Evolutionary conservation across 1,140 invertebrate genomes (phyloP).

Genomic region (Procambarus clarkii): DNA sequence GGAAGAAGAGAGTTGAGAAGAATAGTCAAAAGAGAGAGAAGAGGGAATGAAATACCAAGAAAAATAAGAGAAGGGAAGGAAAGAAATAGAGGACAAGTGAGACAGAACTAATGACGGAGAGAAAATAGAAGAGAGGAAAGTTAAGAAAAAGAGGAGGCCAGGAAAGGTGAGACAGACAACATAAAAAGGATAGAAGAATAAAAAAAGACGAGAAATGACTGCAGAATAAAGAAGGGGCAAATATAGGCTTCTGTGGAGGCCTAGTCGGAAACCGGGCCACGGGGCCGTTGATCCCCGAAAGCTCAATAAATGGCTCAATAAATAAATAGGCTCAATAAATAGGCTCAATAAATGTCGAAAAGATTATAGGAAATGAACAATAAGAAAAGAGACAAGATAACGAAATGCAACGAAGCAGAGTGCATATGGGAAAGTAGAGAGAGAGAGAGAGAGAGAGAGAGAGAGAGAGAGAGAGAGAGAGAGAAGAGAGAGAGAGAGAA

Average conservation of each 20-base stretch:
- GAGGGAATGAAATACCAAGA: neutral
- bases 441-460: slow-evolving; percentile 8
- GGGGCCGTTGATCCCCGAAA: too few species aligned
- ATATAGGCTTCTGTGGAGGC: too few species aligned
- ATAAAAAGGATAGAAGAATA: neutral
- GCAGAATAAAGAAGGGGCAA: neutral
- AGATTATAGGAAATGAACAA: too few species aligned
- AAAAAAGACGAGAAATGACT: neutral
- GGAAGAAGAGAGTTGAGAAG: neutral
- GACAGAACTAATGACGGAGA: neutral
- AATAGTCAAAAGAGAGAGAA: neutral
- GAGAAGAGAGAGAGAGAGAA: neutral
- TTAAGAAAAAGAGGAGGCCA: neutral
- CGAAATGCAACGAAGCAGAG: too few species aligned
- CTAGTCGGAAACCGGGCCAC: too few species aligned
- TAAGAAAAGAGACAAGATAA: too few species aligned
- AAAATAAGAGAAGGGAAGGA: slow-evolving; percentile 5
- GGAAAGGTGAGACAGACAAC: neutral
- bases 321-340: too few species aligned
- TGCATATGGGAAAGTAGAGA: neutral
- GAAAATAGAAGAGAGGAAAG: neutral
- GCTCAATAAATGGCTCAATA: too few species aligned
- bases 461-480: slow-evolving; percentile 20
- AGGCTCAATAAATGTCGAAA: too few species aligned
- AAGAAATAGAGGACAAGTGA: neutral